Evolutionary conservation across 2,888 invertebrate species (phyloP).

Genomic region (Parnassius smintheus): DNA sequence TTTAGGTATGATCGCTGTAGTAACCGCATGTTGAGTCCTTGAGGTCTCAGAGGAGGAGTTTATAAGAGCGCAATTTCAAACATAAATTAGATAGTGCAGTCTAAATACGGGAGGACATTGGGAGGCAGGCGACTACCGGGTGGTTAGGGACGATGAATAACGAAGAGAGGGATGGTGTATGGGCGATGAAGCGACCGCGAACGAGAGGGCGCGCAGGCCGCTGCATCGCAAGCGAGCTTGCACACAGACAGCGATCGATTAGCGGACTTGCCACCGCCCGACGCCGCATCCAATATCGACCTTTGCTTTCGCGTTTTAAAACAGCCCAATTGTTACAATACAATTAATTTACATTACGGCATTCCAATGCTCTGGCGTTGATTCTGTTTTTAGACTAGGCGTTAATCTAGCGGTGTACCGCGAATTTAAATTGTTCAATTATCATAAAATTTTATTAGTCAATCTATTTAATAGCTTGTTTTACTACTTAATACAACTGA

Average conservation of each 20-base stretch:
- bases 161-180: slow-evolving; percentile 68
- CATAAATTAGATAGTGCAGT: slow-evolving; percentile 79
- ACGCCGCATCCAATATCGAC: slow-evolving; percentile 65
- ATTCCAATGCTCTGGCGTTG: background rate
- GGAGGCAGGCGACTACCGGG: slow-evolving; percentile 73
- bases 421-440: too few relatives aligned
- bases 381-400: too few relatives aligned
- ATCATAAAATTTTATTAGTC: too few relatives aligned
- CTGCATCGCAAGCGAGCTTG: slow-evolving; percentile 43
- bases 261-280: slow-evolving; percentile 61
- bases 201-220: slow-evolving; percentile 57
- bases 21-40: slow-evolving; percentile 44
- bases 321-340: slow-evolving; percentile 48
- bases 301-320: slow-evolving; percentile 61
- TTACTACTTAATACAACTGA: too few relatives aligned
- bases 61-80: slow-evolving; percentile 71
- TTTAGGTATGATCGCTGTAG: background rate
- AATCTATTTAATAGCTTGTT: too few relatives aligned
- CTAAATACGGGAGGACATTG: slow-evolving; percentile 75
- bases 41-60: slow-evolving; percentile 48
- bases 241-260: slow-evolving; percentile 79
- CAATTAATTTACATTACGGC: slow-evolving; percentile 13
- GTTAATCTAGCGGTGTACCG: too few relatives aligned
- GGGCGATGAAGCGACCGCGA: slow-evolving; percentile 40
- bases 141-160: slow-evolving; percentile 76